A percentile compares a stretch with the other conserved stretches of the same genome.
These are phyloP conservation scores for Strix occidentalis DNA, from an alignment of 2,797 vertebrate genomes.

Conservation along the genomic window DNA sequence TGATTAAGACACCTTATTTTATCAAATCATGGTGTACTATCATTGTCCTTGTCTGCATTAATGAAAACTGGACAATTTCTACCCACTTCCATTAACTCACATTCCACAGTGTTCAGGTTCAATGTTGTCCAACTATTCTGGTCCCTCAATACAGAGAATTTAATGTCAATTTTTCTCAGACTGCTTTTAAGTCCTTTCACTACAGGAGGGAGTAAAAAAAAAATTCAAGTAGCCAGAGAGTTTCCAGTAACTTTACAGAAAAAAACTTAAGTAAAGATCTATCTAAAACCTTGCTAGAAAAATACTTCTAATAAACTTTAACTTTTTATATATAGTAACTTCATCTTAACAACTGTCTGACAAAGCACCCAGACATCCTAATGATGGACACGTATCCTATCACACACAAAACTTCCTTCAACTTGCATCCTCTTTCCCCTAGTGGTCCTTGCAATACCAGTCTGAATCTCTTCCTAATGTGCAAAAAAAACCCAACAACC, in stretches of 20 bases:
- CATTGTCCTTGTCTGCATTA: background rate
- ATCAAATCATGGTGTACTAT: background rate
- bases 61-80: background rate
- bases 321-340: background rate
- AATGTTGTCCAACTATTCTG: background rate
- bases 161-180: background rate
- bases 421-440: background rate
- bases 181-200: background rate
- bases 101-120: background rate
- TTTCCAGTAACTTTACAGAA: background rate
- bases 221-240: background rate
- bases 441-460: background rate
- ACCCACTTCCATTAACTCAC: background rate
- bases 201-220: background rate
- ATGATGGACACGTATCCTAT: background rate
- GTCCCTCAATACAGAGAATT: background rate
- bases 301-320: background rate
- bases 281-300: background rate
- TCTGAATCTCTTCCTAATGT: background rate
- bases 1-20: background rate
- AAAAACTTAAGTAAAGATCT: background rate
- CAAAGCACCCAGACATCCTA: background rate
- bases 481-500: background rate
- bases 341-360: background rate
- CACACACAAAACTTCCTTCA: background rate